These are phyloP conservation scores for Rhineura floridana DNA, from an alignment of 2,113 vertebrate species.

Conservation along the genomic window DNA sequence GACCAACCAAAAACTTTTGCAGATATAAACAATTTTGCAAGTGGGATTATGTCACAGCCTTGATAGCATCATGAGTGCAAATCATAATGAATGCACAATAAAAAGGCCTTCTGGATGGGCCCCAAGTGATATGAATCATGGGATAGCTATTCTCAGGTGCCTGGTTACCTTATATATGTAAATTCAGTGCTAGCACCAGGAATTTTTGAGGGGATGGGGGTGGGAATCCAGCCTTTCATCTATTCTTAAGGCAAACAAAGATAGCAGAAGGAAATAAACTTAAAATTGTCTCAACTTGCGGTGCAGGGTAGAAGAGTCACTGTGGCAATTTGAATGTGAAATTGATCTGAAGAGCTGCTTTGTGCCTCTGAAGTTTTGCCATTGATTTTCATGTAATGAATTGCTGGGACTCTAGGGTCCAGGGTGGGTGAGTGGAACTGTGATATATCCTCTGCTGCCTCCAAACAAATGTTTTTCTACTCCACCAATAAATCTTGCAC, in stretches of 20 bases:
- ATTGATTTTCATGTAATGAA: neutral
- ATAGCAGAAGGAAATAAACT: neutral
- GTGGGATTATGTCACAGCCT: too few species aligned
- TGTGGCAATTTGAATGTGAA: neutral
- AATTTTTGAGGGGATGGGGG: neutral
- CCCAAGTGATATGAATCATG: neutral
- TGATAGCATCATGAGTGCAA: too few species aligned
- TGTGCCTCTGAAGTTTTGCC: neutral
- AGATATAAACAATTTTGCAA: too few species aligned
- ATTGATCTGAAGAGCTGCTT: constrained; percentile 30
- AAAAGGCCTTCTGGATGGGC: neutral
- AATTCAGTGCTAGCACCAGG: neutral
- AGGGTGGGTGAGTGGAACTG: neutral
- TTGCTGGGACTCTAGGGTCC: neutral
- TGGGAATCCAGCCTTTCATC: neutral
- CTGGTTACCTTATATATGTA: neutral
- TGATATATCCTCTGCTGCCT: neutral
- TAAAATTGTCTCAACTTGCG: constrained; percentile 28
- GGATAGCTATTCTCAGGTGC: neutral
- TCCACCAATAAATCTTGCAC: neutral
- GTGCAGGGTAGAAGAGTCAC: neutral
- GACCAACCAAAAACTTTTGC: too few species aligned
- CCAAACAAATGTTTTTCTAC: constrained; percentile 14
- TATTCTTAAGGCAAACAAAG: neutral
- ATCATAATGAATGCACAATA: too few species aligned